Conservation (phyloP, 2,888 invertebrate genomes). For the Uloborus plumipes region DNA sequence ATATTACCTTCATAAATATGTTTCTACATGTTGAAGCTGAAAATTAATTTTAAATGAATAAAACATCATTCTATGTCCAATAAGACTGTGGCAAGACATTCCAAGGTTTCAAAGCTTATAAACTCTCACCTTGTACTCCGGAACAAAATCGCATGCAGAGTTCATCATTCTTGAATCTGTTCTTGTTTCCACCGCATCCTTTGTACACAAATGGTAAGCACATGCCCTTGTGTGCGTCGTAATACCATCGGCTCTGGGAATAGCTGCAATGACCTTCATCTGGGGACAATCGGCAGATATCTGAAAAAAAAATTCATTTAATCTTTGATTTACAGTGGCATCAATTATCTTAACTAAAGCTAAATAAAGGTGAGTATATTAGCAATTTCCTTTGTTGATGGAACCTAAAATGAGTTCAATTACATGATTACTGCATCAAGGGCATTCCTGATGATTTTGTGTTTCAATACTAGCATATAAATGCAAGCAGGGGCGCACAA, state of each 20-base stretch:
- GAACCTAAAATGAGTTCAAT: no score
- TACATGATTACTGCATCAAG: no score
- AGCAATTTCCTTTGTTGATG: no score
- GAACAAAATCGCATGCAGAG: conserved; percentile 76
- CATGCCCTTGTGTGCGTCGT: conserved; percentile 75
- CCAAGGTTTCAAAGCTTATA: background rate
- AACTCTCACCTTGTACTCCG: conserved; percentile 43
- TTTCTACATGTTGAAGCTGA: no score
- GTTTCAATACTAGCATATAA: no score
- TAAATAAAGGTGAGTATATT: background rate
- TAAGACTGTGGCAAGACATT: background rate
- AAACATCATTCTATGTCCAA: background rate
- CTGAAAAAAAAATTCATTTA: conserved; percentile 72
- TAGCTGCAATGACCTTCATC: conserved; percentile 82
- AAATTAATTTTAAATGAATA: no score
- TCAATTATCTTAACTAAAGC: background rate
- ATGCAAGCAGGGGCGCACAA: no score
- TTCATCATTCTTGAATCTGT: conserved; percentile 81
- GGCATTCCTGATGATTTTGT: no score
- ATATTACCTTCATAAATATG: background rate
- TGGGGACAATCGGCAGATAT: conserved; percentile 79
- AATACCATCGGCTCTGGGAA: conserved; percentile 80
- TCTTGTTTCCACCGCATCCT: conserved; percentile 88
- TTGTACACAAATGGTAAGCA: conserved; percentile 84
- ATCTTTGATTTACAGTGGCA: background rate